phyloP scores from a whole-genome alignment of 1,140 invertebrate species.

The Euglossa dilemma region DNA sequence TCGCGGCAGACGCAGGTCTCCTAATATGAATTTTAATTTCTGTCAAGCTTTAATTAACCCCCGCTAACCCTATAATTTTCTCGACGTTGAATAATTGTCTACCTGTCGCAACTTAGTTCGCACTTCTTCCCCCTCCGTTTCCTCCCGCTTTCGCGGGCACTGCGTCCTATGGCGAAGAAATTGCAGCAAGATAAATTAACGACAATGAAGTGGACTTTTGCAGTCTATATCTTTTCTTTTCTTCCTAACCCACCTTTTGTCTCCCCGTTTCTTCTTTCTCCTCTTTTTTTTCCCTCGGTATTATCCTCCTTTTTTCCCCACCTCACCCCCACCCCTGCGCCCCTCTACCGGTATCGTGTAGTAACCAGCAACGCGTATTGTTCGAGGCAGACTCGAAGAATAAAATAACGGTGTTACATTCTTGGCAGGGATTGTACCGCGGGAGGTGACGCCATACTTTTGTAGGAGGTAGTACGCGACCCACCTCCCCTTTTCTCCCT shows the following conservation, averaged over 20 bases:
- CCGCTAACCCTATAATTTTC: slow-evolving; percentile 60
- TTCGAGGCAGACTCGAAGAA: slow-evolving; percentile 12
- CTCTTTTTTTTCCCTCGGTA: too few relatives aligned
- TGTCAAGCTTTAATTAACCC: slow-evolving; percentile 64
- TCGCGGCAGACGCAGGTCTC: slow-evolving; percentile 36
- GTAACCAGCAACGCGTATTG: slow-evolving; percentile 39
- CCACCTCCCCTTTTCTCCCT: slow-evolving; percentile 76
- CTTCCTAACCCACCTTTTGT: too few relatives aligned
- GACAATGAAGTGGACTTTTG: slow-evolving; percentile 20
- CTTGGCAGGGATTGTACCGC: slow-evolving; percentile 70
- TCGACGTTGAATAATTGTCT: slow-evolving; percentile 67
- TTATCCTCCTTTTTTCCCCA: background rate
- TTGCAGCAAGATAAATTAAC: slow-evolving; percentile 63
- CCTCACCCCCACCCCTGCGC: too few relatives aligned
- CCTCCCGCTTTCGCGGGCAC: background rate
- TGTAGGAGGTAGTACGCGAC: slow-evolving; percentile 79
- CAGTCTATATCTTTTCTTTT: background rate
- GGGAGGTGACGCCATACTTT: slow-evolving; percentile 75
- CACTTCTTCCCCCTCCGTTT: background rate
- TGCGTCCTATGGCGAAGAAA: slow-evolving; percentile 43
- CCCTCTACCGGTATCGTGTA: too few relatives aligned
- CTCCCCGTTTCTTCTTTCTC: too few relatives aligned
- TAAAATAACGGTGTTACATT: slow-evolving; percentile 51
- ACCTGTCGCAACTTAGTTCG: slow-evolving; percentile 66
- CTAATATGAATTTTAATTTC: slow-evolving; percentile 67